Percentiles rank a stretch among this genome's conserved stretches.
These are phyloP conservation scores for Crotophaga sulcirostris DNA, from an alignment of 2,113 vertebrate genomes.

Conservation along the genomic window DNA sequence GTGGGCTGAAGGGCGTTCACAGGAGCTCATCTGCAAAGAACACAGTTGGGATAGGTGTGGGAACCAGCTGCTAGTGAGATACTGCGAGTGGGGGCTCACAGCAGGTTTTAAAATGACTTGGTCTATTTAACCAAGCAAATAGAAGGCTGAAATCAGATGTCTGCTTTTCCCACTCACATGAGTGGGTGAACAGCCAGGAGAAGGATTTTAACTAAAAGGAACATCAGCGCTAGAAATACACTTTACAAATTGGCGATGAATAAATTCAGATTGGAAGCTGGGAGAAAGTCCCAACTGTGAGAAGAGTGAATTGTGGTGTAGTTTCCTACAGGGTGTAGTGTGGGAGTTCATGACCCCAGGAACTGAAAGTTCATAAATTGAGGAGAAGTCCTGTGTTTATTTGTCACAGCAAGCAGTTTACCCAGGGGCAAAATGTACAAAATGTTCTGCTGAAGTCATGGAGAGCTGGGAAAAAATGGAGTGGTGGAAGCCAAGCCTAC, in stretches of 20 bases:
- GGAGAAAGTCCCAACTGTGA: not conserved
- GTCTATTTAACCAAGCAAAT: not conserved
- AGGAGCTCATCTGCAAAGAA: not conserved
- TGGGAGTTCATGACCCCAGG: not conserved
- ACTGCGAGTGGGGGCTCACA: not conserved
- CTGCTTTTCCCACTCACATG: not conserved
- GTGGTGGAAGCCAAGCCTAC: not conserved
- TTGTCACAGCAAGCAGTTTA: fast-evolving
- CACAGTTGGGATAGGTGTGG: fast-evolving
- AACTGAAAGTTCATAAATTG: not conserved
- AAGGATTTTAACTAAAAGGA: not conserved
- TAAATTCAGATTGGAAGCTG: not conserved
- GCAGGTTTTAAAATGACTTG: not conserved
- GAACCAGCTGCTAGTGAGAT: not conserved
- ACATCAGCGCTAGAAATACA: not conserved
- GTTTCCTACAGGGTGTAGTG: not conserved
- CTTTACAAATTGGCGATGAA: not conserved
- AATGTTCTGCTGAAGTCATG: not conserved
- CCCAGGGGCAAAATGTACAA: not conserved
- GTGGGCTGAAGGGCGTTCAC: not conserved
- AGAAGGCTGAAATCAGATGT: not conserved
- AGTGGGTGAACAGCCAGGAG: not conserved
- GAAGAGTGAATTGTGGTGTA: fast-evolving
- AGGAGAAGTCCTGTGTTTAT: too few species aligned
- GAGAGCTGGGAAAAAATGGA: not conserved